phyloP scores from a whole-genome alignment of 2,113 vertebrate species.

The Philantomba maxwellii region DNA sequence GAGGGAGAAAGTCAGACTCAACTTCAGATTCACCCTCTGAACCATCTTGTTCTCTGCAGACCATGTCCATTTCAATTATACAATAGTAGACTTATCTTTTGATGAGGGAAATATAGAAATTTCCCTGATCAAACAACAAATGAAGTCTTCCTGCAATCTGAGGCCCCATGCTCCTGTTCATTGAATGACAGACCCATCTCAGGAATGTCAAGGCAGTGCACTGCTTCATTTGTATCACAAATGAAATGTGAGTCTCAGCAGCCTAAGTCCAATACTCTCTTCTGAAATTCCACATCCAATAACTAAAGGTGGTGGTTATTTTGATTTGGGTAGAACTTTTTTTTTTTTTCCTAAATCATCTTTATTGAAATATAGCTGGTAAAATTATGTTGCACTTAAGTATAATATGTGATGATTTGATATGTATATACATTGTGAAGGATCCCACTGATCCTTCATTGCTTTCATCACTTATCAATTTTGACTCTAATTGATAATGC shows the following conservation, averaged over 20 bases:
- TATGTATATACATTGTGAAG: not conserved
- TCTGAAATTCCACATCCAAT: not conserved
- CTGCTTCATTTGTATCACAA: no score
- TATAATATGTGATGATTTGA: not conserved
- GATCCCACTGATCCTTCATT: not conserved
- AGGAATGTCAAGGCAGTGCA: not conserved
- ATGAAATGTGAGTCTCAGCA: not conserved
- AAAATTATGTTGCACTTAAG: not conserved
- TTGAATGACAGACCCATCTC: not conserved
- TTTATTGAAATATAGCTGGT: not conserved
- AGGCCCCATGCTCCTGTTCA: not conserved
- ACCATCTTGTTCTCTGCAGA: not conserved
- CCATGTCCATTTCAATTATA: not conserved
- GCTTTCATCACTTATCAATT: not conserved
- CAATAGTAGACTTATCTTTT: not conserved
- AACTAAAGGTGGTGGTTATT: not conserved
- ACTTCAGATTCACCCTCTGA: not conserved
- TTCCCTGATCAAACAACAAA: not conserved
- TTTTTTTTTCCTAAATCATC: not conserved
- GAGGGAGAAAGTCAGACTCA: not conserved
- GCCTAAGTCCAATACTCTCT: not conserved
- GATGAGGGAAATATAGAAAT: not conserved
- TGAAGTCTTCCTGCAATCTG: not conserved
- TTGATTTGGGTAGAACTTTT: not conserved
- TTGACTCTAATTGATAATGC: not conserved